These are phyloP conservation scores for Drymodes brunneopygia DNA, from an alignment of 2,113 vertebrate genomes.

Conservation along the genomic window DNA sequence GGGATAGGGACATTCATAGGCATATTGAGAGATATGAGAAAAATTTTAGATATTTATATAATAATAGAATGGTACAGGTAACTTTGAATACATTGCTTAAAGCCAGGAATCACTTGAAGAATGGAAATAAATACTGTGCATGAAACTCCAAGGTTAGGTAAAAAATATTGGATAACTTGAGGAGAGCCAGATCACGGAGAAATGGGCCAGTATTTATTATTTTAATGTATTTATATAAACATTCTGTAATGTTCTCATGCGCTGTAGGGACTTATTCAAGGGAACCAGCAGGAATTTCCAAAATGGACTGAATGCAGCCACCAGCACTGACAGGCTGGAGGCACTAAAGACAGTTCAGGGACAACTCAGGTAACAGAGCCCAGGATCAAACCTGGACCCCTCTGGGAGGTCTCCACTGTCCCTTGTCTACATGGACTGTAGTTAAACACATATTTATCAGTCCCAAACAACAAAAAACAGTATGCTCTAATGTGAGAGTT, in stretches of 20 bases:
- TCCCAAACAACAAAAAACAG: background rate
- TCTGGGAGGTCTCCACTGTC: background rate
- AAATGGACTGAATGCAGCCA: background rate
- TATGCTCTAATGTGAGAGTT: background rate
- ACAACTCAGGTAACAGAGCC: background rate
- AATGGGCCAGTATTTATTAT: background rate
- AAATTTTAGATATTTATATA: background rate
- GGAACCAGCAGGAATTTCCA: background rate
- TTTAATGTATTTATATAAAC: background rate
- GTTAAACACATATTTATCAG: background rate
- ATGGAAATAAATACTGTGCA: background rate
- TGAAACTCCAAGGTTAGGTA: background rate
- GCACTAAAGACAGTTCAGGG: background rate
- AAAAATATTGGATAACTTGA: background rate
- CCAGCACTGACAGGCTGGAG: background rate
- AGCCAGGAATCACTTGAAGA: background rate
- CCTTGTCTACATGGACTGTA: too few species aligned
- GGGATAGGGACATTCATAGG: background rate
- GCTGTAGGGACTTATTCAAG: background rate
- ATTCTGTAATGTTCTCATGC: background rate
- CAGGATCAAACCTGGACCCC: background rate
- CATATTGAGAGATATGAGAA: background rate
- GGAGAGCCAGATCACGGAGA: background rate
- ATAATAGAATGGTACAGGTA: background rate
- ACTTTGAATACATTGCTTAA: background rate